Conservation (phyloP, 2,888 invertebrate genomes). For the Linnaemya tessellans region DNA sequence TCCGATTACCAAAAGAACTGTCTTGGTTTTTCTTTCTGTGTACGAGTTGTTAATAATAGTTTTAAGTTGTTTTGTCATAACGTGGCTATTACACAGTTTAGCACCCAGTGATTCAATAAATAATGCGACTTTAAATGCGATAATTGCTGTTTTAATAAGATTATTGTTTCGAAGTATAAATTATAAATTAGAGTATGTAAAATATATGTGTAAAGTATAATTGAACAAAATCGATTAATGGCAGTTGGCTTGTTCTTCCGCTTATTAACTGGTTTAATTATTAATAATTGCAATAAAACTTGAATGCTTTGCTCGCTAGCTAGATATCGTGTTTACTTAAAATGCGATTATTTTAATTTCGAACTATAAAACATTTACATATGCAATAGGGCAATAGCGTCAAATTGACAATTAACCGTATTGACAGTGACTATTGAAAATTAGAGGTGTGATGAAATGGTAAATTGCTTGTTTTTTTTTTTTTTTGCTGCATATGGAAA, state of each 20-base stretch:
- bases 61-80: constrained; percentile 41
- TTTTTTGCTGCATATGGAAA: not conserved
- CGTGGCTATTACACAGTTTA: constrained; percentile 13
- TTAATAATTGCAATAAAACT: constrained; percentile 8
- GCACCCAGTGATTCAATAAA: not conserved
- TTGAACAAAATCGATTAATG: constrained; percentile 42
- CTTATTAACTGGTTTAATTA: constrained; percentile 59
- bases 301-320: constrained; percentile 1
- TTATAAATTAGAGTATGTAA: constrained; percentile 5
- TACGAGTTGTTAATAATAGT: constrained; percentile 15
- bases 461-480: not conserved
- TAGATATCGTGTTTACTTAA: constrained; percentile 34
- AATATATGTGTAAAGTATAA: not conserved
- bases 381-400: not conserved
- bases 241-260: constrained; percentile 47
- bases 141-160: constrained; percentile 26
- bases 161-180: not conserved
- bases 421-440: not conserved
- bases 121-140: constrained; percentile 33
- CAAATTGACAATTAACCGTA: not conserved
- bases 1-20: too few relatives aligned
- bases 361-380: not conserved
- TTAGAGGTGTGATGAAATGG: not conserved
- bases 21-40: not conserved
- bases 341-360: constrained; percentile 34